phyloP scores from a whole-genome alignment of 2,888 invertebrate genomes.

The Trichogramma dendrolimi region DNA sequence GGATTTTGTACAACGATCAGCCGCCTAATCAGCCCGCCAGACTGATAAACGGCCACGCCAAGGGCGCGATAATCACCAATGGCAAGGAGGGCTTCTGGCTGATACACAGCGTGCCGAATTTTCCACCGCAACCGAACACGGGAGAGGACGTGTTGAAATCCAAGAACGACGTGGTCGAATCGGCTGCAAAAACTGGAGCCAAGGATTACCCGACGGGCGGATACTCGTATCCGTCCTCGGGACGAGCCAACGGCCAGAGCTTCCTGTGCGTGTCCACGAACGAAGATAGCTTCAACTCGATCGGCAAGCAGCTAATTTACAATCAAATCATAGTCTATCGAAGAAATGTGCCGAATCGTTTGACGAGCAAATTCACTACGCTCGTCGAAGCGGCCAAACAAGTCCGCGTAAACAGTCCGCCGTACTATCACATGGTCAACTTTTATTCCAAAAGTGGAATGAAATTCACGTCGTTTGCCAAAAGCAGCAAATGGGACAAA shows the following conservation, averaged over 20 bases:
- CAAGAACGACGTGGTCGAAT: not conserved
- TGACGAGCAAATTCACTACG: constrained; percentile 57
- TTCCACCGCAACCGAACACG: constrained; percentile 61
- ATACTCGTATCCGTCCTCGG: constrained; percentile 71
- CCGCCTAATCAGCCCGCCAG: constrained; percentile 61
- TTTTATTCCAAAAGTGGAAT: constrained; percentile 61
- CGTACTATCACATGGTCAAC: constrained; percentile 63
- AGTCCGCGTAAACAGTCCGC: constrained; percentile 57
- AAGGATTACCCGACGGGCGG: constrained; percentile 39
- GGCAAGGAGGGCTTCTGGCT: constrained; percentile 79
- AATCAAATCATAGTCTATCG: constrained; percentile 76
- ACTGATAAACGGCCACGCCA: constrained; percentile 74
- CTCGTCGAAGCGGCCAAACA: constrained; percentile 59
- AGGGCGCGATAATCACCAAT: constrained; percentile 79
- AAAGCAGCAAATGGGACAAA: constrained; percentile 70
- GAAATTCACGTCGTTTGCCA: constrained; percentile 78
- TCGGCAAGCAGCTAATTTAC: constrained; percentile 74
- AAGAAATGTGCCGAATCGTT: constrained; percentile 60
- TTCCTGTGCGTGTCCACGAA: constrained; percentile 80
- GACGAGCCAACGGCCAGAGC: constrained; percentile 75
- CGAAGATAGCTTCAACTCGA: constrained; percentile 63
- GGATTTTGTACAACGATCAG: constrained; percentile 84
- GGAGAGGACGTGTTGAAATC: constrained; percentile 27
- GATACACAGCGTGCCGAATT: constrained; percentile 88
- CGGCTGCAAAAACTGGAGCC: not conserved